Evolutionary conservation across 2,113 vertebrate genomes (phyloP).

Genomic region (Phrynocephalus versicolor): DNA sequence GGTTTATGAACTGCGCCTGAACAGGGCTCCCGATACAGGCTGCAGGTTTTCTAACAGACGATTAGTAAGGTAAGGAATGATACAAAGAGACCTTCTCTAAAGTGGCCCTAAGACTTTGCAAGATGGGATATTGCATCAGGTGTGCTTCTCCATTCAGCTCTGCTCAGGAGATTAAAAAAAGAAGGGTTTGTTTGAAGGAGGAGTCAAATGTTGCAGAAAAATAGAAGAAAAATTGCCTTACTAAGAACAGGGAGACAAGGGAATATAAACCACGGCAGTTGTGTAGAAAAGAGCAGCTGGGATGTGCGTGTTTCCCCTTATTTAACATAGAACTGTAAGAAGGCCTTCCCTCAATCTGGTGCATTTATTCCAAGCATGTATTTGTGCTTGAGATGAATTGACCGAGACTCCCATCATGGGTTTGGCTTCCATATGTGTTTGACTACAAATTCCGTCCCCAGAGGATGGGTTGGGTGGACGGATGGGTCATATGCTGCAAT

Average conservation of each 20-base stretch:
- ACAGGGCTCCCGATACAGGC: not conserved
- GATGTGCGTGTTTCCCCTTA: too few relatives aligned
- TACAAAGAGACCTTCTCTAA: not conserved
- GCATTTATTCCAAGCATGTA: too few relatives aligned
- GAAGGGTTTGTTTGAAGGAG: not conserved
- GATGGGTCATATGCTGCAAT: too few relatives aligned
- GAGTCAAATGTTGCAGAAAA: not conserved
- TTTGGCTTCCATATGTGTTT: too few relatives aligned
- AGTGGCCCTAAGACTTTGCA: not conserved
- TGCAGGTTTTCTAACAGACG: not conserved
- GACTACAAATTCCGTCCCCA: too few relatives aligned
- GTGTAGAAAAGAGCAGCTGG: too few relatives aligned
- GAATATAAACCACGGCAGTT: too few relatives aligned
- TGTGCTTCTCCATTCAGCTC: not conserved
- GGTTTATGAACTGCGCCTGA: not conserved
- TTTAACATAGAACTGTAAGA: not conserved
- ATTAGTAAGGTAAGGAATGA: not conserved
- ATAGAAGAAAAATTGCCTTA: not conserved
- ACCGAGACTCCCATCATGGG: too few relatives aligned
- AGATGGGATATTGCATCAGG: too few relatives aligned
- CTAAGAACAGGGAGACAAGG: not conserved
- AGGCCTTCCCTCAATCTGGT: too few relatives aligned
- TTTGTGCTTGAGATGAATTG: too few relatives aligned
- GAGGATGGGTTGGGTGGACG: too few relatives aligned
- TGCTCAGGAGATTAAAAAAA: not conserved